Evolutionary conservation across 2,888 invertebrate genomes (phyloP), one percentile per base, ranked within the genome.

Genomic region (Camponotus fellah): DNA sequence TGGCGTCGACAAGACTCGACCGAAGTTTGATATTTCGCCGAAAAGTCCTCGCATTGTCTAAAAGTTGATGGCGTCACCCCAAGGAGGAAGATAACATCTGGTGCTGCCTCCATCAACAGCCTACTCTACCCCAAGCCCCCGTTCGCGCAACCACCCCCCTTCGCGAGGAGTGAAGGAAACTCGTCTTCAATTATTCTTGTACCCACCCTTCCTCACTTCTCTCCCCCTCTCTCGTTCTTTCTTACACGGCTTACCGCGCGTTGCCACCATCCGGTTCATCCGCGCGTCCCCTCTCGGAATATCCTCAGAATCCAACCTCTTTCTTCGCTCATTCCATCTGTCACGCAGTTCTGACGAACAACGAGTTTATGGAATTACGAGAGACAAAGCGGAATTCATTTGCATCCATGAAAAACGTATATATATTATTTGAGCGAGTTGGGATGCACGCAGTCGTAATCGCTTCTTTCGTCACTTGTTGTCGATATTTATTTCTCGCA

Each of bases 161-260:
- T 88, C 91, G 87, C 87, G 88, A 88, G 53, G 53, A 88, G 90
- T 88, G 91, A 90, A 92, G 93, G 93, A 93, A 93, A 93, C 93
- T 93, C 93, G 93, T 92, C 93, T 93, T 93, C 93, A 93, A 93
- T 93, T 93, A 93, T 93, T 93, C 93, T 93, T 93, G 92, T 92
- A 91, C 90, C 89, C 91, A 86, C 89, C 81, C 58, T 84, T 8
- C 8, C 64, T 79, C 81, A 46, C 84, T 43, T 60, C 83, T 68
- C 79, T 74, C 69, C 83, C 69, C 83, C 53, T 84, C 81, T 74
- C 80, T 80, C 80, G 68, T 86, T 86, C 90, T 85, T 88, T 84
- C 87, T 90, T 89, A 90, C 91, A 85, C 89, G 86, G 80, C 88
- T 92, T 91, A 88, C 88, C 89, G 87, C 89, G 90, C 89, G 89